Evolutionary conservation across 1,140 invertebrate genomes (phyloP).

Genomic region (Lasioglossum albipes): DNA sequence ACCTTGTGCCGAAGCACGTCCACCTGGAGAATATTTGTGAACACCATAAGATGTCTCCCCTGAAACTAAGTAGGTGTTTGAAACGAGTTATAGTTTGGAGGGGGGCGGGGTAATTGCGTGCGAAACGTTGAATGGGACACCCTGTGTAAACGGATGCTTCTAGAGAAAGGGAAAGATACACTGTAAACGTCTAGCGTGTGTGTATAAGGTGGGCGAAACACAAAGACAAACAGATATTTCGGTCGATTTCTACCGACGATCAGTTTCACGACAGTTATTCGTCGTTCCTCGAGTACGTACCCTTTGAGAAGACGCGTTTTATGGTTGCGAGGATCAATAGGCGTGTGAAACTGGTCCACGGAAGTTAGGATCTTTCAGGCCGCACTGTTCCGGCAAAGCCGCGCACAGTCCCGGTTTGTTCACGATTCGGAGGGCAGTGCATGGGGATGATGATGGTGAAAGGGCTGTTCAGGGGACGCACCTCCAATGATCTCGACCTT

Average conservation of each 20-base stretch:
- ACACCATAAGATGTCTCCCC: too few relatives aligned
- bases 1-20: too few relatives aligned
- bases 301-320: too few relatives aligned
- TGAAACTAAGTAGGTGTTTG: too few relatives aligned
- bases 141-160: too few relatives aligned
- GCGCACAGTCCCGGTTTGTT: slow-evolving; percentile 31
- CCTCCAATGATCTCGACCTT: too few relatives aligned
- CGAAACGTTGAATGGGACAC: too few relatives aligned
- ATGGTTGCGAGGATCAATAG: not conserved
- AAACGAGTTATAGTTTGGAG: too few relatives aligned
- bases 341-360: slow-evolving; percentile 17
- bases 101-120: too few relatives aligned
- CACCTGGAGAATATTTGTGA: too few relatives aligned
- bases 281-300: too few relatives aligned
- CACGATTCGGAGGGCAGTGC: slow-evolving; percentile 44
- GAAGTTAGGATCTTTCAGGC: slow-evolving; percentile 26
- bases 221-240: not conserved
- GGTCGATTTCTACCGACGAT: not conserved
- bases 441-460: slow-evolving; percentile 30
- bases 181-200: slow-evolving; percentile 18
- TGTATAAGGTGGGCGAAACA: slow-evolving; percentile 7
- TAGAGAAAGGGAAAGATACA: not conserved
- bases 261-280: slow-evolving; percentile 12
- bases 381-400: slow-evolving; percentile 54
- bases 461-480: too few relatives aligned